Evolutionary conservation across 2,113 vertebrate genomes (phyloP).

Genomic region (Machaerirhynchus nigripectus): DNA sequence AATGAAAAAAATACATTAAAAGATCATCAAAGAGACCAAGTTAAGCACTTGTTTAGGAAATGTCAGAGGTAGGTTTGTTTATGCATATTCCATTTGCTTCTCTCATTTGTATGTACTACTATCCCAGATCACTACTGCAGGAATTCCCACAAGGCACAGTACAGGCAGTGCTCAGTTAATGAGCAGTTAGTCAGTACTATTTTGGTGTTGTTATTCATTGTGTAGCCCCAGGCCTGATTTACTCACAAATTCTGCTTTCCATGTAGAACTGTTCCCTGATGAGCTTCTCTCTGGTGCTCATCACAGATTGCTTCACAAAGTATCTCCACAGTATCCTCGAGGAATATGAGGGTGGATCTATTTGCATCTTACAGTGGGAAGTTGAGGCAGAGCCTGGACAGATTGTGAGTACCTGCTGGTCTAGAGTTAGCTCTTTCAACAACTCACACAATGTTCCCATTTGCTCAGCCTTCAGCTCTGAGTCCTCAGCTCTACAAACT

Average conservation of each 20-base stretch:
- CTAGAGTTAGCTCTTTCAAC: background rate
- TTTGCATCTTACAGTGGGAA: background rate
- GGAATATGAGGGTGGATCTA: background rate
- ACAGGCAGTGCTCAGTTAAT: constrained; percentile 23
- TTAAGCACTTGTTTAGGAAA: background rate
- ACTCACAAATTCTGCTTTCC: constrained; percentile 24
- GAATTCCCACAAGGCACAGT: constrained; percentile 13
- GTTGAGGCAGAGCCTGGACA: background rate
- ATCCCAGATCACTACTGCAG: background rate
- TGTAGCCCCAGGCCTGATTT: constrained; percentile 10
- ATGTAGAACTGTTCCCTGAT: background rate
- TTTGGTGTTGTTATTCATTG: constrained; percentile 19
- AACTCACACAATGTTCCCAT: background rate
- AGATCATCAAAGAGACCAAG: background rate
- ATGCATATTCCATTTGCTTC: background rate
- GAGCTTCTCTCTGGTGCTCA: background rate
- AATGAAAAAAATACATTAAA: background rate
- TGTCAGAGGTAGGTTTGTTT: background rate
- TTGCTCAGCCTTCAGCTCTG: background rate
- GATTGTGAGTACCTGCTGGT: background rate
- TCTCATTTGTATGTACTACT: background rate
- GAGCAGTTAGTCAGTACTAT: constrained; percentile 22
- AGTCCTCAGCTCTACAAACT: background rate
- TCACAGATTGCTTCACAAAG: background rate
- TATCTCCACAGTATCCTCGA: background rate